Base-by-base conservation (phyloP, 2,888 invertebrate genomes). In the Cyclophora punctaria region DNA sequence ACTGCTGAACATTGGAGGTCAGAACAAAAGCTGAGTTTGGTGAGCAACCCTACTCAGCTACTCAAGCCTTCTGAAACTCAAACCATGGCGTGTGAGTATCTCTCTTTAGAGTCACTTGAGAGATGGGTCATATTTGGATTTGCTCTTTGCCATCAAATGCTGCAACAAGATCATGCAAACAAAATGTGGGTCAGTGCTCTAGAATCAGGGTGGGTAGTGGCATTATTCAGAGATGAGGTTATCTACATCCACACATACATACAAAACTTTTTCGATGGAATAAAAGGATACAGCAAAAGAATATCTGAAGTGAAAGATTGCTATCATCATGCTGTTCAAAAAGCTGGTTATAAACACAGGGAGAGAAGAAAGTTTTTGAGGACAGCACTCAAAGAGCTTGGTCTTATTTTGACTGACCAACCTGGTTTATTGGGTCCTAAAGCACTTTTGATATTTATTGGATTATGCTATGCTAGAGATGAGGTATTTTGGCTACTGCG, bases 391-490 rank as follows among this genome's bases (percentile, higher is more conserved):
- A 97, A 98, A 74, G 99, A 99, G 80, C 85, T 99, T 55, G 96
- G 96, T 1, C 90, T 98, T 3, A 96, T 99, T 66, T 92, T 99
- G 74, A 96, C 98, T 7, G 99, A 99, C 83, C 98, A 99, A 77
- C 99, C 99, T 3, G 98, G 99, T 1, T 88, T 99, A 34, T 84
- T 99, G 44, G 99, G 99, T 0, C 99, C 99, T 0, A 99, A 99
- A 88, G 97, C 98, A 4, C 89, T 99, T 52, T 92, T 98, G 70
- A 96, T 99, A 60, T 96, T 99, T 74, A 98, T 99, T 92, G 99
- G 96, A 0, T 88, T 99, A 5, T 97, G 97, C 57, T 95, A 97
- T 79, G 95, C 98, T 0, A 91, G 99, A 65, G 99, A 99, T 89
- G 99, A 99, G 89, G 96, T 99, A 34, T 92, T 95, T 47, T 99